Conservation (phyloP, 2,113 vertebrate species). For the Nerophis ophidion region DNA sequence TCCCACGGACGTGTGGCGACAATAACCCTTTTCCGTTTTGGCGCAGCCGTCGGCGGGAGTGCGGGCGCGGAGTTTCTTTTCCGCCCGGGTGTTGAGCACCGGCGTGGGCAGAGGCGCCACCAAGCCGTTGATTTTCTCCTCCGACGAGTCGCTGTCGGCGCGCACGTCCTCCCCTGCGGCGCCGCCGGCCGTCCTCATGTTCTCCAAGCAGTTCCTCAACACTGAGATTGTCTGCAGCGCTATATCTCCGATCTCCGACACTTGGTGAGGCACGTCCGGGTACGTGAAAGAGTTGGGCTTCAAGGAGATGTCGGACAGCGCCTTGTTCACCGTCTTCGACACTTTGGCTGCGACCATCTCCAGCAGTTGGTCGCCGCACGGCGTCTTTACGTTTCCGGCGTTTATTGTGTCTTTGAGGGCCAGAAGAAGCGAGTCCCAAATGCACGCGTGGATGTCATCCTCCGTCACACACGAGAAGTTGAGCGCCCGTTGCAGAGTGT, state of each 20-base stretch:
- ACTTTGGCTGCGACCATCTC: constrained; percentile 1
- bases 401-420: constrained; percentile 7
- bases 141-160: neutral
- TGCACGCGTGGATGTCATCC: constrained; percentile 4
- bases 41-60: neutral
- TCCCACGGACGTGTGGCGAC: neutral
- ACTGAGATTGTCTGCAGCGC: neutral
- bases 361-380: neutral
- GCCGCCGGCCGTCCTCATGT: neutral
- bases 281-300: neutral
- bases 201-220: neutral
- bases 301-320: neutral
- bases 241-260: constrained; percentile 5
- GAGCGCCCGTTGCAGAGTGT: neutral
- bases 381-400: neutral
- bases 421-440: constrained; percentile 5
- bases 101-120: constrained; percentile 5
- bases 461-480: neutral
- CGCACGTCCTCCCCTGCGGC: neutral
- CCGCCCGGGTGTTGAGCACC: neutral
- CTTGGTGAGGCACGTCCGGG: constrained; percentile 3
- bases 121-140: neutral
- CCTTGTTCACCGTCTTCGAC: neutral
- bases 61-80: neutral
- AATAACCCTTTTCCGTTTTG: neutral